Base-by-base conservation (phyloP, 2,888 invertebrate species). In the Dermolepida albohirtum region DNA sequence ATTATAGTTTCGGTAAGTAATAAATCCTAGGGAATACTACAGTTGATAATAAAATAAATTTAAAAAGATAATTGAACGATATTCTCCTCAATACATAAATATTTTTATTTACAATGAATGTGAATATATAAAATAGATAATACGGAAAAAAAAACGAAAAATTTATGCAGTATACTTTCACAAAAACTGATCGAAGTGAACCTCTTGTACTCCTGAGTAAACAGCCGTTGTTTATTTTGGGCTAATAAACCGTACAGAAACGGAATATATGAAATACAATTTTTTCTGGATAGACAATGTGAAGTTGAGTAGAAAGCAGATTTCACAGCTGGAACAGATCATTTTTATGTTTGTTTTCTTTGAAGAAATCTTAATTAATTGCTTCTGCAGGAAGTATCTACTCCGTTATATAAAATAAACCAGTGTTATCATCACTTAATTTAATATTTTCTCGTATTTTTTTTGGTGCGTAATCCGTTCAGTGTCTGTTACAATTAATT, bases 341-440 rank as follows among this genome's bases (percentile, higher is more conserved):
- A 62, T 62, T 62, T 62, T 62, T 62, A 62, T 62, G 59, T 62
- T 62, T 62, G 47, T 62, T 62, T 62, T 62, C 29, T 47, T 43
- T 47, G 47, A 27, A 47, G 59, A 62, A 62, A 62, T 62, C 47
- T 62, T 62, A 62, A 62, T 62, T 62, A 62, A 62, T 62, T 62
- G 47, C 59, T 47, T 34, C 34, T 47, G 49, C 59, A 62, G 59
- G 59, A 62, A 62, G 59, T 39, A 29, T 34, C 59, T 62, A 62
- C 47, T 62, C 59, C 47, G 16, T 34, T 34, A 47, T 29, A 29
- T 52, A 52, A 52, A 52, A 34, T 52, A 52, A 52, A 27, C 51
- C n/a, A 1, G 6, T 14, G 11, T 62, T 62, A 47, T 62, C 59
- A 62, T 16, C 59, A 47, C 47, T 62, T 47, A 34, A 62, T 47